A percentile compares a stretch with the other conserved stretches of the same genome.
Conservation (phyloP, 1,140 invertebrate species). For the Pseudomyrmex dendroicus region DNA sequence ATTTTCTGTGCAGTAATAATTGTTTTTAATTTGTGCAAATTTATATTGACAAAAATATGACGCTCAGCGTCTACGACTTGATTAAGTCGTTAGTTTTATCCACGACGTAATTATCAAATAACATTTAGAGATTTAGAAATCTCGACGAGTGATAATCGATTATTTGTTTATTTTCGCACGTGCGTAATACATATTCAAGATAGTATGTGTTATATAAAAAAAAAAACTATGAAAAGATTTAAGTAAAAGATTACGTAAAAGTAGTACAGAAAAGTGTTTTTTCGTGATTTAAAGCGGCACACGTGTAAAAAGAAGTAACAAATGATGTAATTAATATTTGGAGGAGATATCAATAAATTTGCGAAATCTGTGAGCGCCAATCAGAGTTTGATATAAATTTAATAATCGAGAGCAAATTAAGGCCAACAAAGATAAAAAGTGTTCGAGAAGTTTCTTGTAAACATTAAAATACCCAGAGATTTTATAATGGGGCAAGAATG, state of each 20-base stretch:
- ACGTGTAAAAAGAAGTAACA: background rate
- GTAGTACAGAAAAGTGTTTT: background rate
- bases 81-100: no score
- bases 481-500: no score
- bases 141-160: constrained; percentile 2
- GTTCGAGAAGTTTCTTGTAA: no score
- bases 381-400: background rate
- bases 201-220: background rate
- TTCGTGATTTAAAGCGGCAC: background rate
- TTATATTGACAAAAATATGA: no score
- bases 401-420: background rate
- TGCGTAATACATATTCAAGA: constrained; percentile 5
- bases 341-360: background rate
- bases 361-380: background rate
- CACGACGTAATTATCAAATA: no score
- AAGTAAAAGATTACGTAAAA: background rate
- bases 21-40: no score
- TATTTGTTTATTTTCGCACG: background rate
- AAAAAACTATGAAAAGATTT: background rate
- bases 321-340: constrained; percentile 3
- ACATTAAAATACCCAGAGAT: no score
- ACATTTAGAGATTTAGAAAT: background rate
- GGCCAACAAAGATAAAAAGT: background rate
- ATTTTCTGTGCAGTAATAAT: no score
- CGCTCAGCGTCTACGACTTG: no score